Evolutionary conservation across 2,888 invertebrate species (phyloP).

Genomic region (Malacosoma neustria): DNA sequence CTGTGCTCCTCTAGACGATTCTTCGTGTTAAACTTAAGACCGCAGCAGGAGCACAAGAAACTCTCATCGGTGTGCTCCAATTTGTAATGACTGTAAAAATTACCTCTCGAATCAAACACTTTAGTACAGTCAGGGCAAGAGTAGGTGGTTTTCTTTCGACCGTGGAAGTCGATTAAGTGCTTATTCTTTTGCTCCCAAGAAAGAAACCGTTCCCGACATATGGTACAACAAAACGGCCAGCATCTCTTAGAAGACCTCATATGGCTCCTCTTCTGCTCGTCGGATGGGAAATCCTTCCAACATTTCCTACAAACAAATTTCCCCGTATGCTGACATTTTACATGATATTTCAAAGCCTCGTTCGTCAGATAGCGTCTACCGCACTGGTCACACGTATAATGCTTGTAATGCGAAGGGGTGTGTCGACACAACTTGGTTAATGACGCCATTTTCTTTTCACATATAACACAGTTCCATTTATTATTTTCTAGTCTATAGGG

Average conservation of each 20-base stretch:
- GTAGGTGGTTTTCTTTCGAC: constrained; percentile 28
- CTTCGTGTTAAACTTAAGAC: constrained; percentile 37
- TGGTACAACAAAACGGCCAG: constrained; percentile 41
- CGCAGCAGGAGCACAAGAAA: constrained; percentile 41
- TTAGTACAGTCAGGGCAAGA: constrained; percentile 44
- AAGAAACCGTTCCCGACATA: constrained; percentile 48
- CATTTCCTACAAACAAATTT: constrained; percentile 47
- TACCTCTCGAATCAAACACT: constrained; percentile 32
- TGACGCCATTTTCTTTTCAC: constrained; percentile 39
- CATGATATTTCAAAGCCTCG: constrained; percentile 50
- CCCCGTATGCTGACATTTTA: constrained; percentile 39
- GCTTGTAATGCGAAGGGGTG: constrained; percentile 46
- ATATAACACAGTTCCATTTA: constrained; percentile 42
- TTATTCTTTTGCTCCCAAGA: constrained; percentile 52
- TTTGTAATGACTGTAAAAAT: constrained; percentile 46
- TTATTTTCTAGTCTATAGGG: constrained; percentile 45
- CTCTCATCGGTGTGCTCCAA: constrained; percentile 41
- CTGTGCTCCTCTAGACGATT: constrained; percentile 48
- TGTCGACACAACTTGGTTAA: constrained; percentile 46
- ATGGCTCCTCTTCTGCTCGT: constrained; percentile 38
- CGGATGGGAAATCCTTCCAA: constrained; percentile 40
- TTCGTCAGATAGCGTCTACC: constrained; percentile 44
- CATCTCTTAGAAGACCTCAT: constrained; percentile 35
- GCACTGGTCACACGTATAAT: constrained; percentile 52
- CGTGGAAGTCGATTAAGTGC: constrained; percentile 39